These are phyloP conservation scores for Gasterosteus aculeatus DNA, from an alignment of 2,113 vertebrate species.

Conservation along the genomic window DNA sequence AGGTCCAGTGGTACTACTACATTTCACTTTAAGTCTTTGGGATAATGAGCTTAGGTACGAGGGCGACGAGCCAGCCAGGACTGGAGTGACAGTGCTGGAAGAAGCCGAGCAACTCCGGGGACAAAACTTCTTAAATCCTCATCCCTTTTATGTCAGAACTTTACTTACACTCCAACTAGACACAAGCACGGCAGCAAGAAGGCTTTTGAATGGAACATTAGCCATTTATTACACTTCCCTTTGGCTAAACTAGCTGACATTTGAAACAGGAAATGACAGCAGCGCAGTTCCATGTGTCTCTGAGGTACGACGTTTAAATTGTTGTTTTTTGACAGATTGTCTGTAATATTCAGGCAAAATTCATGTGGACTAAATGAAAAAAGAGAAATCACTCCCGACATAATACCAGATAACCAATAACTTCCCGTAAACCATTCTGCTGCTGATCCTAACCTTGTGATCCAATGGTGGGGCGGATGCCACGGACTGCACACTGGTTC, in stretches of 20 bases:
- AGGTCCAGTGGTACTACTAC: conserved; percentile 70
- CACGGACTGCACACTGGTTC: not conserved
- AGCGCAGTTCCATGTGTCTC: conserved; percentile 14
- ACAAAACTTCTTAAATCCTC: conserved; percentile 74
- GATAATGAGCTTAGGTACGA: conserved; percentile 80
- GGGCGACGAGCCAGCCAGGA: conserved; percentile 53
- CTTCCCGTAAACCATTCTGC: not conserved
- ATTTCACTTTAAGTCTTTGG: conserved; percentile 74
- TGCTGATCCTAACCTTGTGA: not conserved
- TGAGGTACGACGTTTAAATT: conserved; percentile 22
- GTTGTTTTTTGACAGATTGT: conserved; percentile 27
- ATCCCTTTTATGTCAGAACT: conserved; percentile 74
- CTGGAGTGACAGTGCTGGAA: conserved; percentile 52
- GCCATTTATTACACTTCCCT: conserved; percentile 69
- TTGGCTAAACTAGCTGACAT: conserved; percentile 45
- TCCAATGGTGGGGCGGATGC: not conserved
- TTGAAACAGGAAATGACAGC: conserved; percentile 53
- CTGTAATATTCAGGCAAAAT: not conserved
- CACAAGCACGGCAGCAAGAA: conserved; percentile 45
- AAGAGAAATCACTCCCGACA: not conserved
- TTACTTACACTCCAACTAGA: conserved; percentile 55
- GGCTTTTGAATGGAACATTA: conserved; percentile 70
- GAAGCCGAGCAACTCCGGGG: conserved; percentile 64
- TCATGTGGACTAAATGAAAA: not conserved
- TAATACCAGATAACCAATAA: not conserved